Conservation (phyloP, 2,797 vertebrate genomes). For the Melanotaenia parkinsoni region DNA sequence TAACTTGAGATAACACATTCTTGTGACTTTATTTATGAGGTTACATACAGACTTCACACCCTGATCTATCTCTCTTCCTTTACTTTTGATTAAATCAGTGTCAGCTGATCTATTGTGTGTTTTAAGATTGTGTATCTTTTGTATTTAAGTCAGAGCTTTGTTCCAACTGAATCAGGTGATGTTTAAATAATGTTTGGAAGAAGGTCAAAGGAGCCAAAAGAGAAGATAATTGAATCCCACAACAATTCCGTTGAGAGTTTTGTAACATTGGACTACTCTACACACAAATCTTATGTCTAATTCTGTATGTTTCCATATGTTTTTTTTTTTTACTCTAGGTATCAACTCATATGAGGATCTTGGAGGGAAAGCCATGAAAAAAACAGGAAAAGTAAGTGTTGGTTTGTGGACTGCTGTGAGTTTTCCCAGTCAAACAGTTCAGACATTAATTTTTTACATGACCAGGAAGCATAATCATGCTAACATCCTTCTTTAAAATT, state of each 20-base stretch:
- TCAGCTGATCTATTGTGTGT: background rate
- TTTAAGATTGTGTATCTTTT: background rate
- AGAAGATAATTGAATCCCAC: constrained; percentile 12
- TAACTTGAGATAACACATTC: constrained; percentile 24
- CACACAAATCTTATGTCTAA: background rate
- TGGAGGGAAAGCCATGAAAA: constrained; percentile 88
- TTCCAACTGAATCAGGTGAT: constrained; percentile 17
- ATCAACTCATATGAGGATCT: constrained; percentile 93
- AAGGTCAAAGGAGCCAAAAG: background rate
- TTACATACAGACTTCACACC: constrained; percentile 3
- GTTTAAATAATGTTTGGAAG: constrained; percentile 6
- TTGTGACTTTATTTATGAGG: constrained; percentile 6
- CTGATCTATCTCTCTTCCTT: background rate
- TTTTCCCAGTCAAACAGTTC: constrained; percentile 7
- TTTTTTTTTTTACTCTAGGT: constrained; percentile 73
- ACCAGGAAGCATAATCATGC: constrained; percentile 9
- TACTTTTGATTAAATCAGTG: constrained; percentile 32
- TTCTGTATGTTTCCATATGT: background rate
- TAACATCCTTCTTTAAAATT: constrained; percentile 41
- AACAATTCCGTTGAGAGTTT: background rate
- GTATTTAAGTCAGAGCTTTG: background rate
- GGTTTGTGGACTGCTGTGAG: constrained; percentile 8
- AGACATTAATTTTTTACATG: constrained; percentile 19
- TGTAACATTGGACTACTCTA: background rate
- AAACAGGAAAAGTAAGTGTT: constrained; percentile 87